Percentiles rank a stretch among this genome's conserved stretches.
Conservation (phyloP, 1,140 invertebrate species). For the Lanistes nyassanus region DNA sequence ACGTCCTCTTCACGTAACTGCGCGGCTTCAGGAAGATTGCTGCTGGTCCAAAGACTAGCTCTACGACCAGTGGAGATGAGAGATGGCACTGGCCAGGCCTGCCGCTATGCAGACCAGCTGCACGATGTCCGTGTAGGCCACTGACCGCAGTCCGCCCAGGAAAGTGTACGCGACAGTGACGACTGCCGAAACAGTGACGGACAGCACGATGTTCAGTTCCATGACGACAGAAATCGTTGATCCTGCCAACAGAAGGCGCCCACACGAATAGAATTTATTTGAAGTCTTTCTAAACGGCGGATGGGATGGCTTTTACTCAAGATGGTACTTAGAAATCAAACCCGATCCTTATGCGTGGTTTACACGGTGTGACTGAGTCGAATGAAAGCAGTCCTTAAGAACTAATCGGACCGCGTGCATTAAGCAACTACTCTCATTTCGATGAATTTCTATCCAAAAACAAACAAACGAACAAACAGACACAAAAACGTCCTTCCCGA, state of each 20-base stretch:
- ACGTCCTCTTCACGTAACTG: too few relatives aligned
- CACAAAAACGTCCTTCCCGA: too few relatives aligned
- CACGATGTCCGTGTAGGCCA: slow-evolving; percentile 53
- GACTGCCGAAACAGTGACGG: slow-evolving; percentile 40
- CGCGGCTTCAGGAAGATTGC: too few relatives aligned
- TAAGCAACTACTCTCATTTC: neutral
- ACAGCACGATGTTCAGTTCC: slow-evolving; percentile 81
- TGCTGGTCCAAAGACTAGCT: too few relatives aligned
- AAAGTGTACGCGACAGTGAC: slow-evolving; percentile 51
- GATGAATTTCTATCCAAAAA: neutral
- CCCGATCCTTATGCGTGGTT: too few relatives aligned
- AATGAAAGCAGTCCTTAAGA: neutral
- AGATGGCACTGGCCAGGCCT: slow-evolving; percentile 29
- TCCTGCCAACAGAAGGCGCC: slow-evolving; percentile 69
- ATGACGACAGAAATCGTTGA: slow-evolving; percentile 94
- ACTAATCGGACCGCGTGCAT: neutral
- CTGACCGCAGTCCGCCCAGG: slow-evolving; percentile 49
- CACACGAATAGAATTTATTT: too few relatives aligned
- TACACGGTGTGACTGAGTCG: neutral
- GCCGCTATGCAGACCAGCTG: slow-evolving; percentile 42
- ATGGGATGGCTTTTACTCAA: too few relatives aligned
- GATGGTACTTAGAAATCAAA: too few relatives aligned
- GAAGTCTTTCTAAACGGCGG: too few relatives aligned
- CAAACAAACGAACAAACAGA: neutral
- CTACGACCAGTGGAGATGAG: too few relatives aligned